A percentile compares a stretch with the other conserved stretches of the same genome.
These are phyloP conservation scores for Sphaeridia pumilis DNA, from an alignment of 2,888 invertebrate genomes.

Conservation along the genomic window DNA sequence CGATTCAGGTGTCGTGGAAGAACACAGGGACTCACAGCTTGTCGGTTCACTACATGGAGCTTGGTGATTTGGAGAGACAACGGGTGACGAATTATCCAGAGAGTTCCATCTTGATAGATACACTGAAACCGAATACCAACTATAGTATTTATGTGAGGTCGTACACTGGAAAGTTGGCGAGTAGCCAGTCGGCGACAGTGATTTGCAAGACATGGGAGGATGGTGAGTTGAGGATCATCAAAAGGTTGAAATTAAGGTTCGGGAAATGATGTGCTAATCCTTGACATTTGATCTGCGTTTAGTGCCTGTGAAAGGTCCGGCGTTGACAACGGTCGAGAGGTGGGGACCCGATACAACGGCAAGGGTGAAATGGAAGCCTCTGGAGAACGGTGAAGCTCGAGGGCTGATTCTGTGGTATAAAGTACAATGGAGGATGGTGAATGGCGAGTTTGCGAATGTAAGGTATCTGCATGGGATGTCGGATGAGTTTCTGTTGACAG, in stretches of 20 bases:
- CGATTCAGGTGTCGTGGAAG: slow-evolving; percentile 26
- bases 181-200: slow-evolving; percentile 21
- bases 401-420: slow-evolving; percentile 30
- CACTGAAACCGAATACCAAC: slow-evolving; percentile 27
- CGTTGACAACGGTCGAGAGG: slow-evolving; percentile 16
- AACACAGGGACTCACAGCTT: slow-evolving; percentile 18
- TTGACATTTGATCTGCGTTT: neutral
- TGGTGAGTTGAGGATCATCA: slow-evolving; percentile 16
- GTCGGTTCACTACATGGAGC: slow-evolving; percentile 27
- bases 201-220: slow-evolving; percentile 24
- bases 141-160: slow-evolving; percentile 31
- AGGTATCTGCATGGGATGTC: slow-evolving; percentile 26
- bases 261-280: too few relatives aligned
- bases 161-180: slow-evolving; percentile 24
- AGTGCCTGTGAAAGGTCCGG: slow-evolving; percentile 22
- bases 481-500: slow-evolving; percentile 27
- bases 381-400: slow-evolving; percentile 24
- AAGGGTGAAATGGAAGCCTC: slow-evolving; percentile 26
- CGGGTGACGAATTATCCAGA: slow-evolving; percentile 21
- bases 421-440: slow-evolving; percentile 28
- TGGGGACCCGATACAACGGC: slow-evolving; percentile 23
- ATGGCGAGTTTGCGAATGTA: slow-evolving; percentile 28
- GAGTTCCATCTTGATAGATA: slow-evolving; percentile 21
- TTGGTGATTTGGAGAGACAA: slow-evolving; percentile 29
- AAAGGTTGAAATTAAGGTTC: too few relatives aligned